Evolutionary conservation across 1,140 invertebrate genomes (phyloP).

Genomic region (Andricus grossulariae): DNA sequence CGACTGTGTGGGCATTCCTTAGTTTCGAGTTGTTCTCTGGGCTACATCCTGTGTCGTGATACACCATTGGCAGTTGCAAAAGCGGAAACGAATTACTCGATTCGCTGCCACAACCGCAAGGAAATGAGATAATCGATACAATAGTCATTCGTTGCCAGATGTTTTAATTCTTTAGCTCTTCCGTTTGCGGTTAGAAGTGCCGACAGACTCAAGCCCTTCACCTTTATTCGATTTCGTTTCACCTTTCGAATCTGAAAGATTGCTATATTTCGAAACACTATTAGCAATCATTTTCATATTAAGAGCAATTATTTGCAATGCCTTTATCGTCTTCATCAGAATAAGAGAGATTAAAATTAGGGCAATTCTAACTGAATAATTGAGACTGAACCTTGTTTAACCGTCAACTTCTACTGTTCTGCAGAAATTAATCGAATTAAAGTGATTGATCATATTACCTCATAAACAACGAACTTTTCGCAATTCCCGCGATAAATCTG

Average conservation of each 20-base stretch:
- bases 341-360: background rate
- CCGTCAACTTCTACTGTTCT: background rate
- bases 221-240: background rate
- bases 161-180: background rate
- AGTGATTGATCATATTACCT: conserved; percentile 8
- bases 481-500: background rate
- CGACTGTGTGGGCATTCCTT: too few species aligned
- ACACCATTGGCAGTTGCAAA: background rate
- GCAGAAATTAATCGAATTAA: background rate
- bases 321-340: background rate
- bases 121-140: conserved; percentile 7
- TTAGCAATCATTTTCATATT: too few species aligned
- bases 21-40: too few species aligned
- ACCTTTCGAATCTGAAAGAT: background rate
- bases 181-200: background rate
- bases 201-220: too few species aligned
- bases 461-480: background rate
- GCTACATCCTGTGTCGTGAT: background rate
- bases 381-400: background rate
- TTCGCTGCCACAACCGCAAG: background rate
- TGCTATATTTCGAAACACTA: too few species aligned
- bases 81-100: conserved; percentile 4
- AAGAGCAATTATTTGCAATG: too few species aligned
- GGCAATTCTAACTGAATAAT: background rate
- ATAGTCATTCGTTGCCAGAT: conserved; percentile 12